Evolutionary conservation across 2,797 vertebrate genomes (phyloP), one percentile per base, ranked within the genome.

Genomic region (Pteropus rufus): DNA sequence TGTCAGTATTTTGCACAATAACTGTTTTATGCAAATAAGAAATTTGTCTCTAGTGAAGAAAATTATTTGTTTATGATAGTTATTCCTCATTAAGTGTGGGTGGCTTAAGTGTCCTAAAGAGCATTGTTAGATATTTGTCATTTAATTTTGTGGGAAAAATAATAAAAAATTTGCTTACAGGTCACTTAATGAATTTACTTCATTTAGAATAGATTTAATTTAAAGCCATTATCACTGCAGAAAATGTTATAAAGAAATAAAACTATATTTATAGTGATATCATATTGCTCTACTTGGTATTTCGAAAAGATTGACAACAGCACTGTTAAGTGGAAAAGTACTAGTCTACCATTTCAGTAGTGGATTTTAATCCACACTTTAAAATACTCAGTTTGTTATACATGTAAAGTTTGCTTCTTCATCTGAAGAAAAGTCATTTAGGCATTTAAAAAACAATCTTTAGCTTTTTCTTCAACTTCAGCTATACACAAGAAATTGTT

Each of bases 331-430:
- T 83, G 41, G 58, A 52, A 67, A 93, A 76, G 34, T 41, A 76
- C 58, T 67, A 75, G n/a, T 60, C 29, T 87, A 44, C 56, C 19
- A 44, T 82, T 87, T 93, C 19, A 73, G 6, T 60, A 56, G 88
- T 91, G 3, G 29, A 64, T 84, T 90, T 82, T 93, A 91, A 90
- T 89, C 60, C 54, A 95, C 56, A 89, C n/a, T 95, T 89, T 86
- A 91, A 81, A 94, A 91, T 96, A n/a, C 44, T 93, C 29, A 10
- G 58, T 76, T 70, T 94, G 23, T 86, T 82, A 4, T 62, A 19
- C 5, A 19, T 84, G 72, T 93, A 62, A 84, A 69, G 49, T 49
- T 52, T 79, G 52, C 39, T 89, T 82, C 15, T 52, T 82, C 87
- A 67, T 34, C 14, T 75, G 73, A 77, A 93, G 56, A 26, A 84